phyloP scores from a whole-genome alignment of 2,797 vertebrate species.

The Nothura maculosa region DNA sequence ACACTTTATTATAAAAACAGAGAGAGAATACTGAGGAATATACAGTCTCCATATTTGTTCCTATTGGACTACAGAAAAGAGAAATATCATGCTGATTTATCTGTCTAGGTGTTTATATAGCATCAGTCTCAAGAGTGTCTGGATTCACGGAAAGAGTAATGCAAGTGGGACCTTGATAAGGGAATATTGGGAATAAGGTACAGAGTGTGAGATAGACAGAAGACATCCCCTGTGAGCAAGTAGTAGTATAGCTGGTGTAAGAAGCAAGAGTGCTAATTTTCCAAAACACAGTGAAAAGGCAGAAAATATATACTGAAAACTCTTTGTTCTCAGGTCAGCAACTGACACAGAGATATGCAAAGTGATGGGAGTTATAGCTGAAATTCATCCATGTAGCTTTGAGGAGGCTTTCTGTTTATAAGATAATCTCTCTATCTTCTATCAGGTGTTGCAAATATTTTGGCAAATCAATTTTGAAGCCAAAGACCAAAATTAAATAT shows the following conservation, averaged over 20 bases:
- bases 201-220: not conserved
- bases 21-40: conserved; percentile 9
- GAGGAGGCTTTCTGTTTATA: conserved; percentile 10
- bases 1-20: conserved; percentile 35
- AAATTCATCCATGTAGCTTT: not conserved
- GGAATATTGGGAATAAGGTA: conserved; percentile 44
- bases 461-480: conserved; percentile 8
- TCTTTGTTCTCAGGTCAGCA: conserved; percentile 27
- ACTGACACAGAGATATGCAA: conserved; percentile 20
- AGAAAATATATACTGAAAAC: not conserved
- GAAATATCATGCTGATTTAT: conserved; percentile 40
- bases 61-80: not conserved
- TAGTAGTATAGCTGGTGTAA: not conserved
- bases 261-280: not conserved
- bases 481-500: conserved; percentile 25
- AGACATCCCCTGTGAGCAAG: not conserved
- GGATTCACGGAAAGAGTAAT: conserved; percentile 8
- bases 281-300: not conserved
- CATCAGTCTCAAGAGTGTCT: not conserved
- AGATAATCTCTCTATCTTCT: not conserved
- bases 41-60: conserved; percentile 7
- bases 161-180: conserved; percentile 26
- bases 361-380: not conserved
- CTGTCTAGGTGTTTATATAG: conserved; percentile 49
- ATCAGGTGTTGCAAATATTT: not conserved